Conservation (phyloP, 2,797 vertebrate species). For the Enteromius thamalakanensis region DNA sequence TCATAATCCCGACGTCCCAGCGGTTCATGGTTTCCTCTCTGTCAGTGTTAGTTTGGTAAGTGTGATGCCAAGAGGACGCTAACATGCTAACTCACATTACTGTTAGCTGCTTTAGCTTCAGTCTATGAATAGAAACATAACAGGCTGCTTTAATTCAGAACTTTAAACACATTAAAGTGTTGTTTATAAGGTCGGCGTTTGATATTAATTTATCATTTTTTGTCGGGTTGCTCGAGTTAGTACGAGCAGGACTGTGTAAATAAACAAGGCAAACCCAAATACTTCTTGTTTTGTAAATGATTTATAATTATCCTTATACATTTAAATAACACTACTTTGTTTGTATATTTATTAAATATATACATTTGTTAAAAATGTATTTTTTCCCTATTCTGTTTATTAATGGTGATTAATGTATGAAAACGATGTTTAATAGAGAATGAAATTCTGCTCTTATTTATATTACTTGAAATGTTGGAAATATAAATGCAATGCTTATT, state of each 20-base stretch:
- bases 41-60: slow-evolving; percentile 35
- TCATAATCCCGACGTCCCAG: neutral
- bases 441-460: neutral
- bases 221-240: neutral
- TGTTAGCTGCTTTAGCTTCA: slow-evolving; percentile 4
- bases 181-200: neutral
- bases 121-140: slow-evolving; percentile 14
- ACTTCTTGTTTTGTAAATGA: neutral
- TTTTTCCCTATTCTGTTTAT: neutral
- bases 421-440: neutral
- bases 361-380: neutral
- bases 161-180: neutral
- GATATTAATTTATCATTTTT: neutral
- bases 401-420: neutral
- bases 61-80: slow-evolving; percentile 25
- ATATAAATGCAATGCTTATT: neutral
- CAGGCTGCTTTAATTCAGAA: neutral
- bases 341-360: no score
- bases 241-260: neutral
- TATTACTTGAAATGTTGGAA: neutral
- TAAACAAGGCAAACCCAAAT: neutral
- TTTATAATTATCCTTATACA: neutral
- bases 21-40: neutral
- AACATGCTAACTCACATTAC: slow-evolving; percentile 31
- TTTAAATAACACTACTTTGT: neutral